Evolutionary conservation across 2,888 invertebrate genomes (phyloP).

Genomic region (Pecten maximus): DNA sequence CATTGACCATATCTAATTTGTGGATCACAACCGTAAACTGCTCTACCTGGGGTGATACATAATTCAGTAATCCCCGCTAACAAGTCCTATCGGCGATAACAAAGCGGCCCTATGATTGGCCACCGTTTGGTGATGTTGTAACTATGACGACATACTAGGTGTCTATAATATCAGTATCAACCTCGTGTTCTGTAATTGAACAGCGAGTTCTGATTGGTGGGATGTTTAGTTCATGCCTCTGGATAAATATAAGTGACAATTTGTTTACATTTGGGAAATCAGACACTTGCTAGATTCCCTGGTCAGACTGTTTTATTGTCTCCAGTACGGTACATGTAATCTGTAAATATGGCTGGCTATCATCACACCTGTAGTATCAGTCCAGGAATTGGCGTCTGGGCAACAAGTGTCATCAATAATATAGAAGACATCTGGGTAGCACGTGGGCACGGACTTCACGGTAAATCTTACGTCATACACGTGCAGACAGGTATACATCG

Average conservation of each 20-base stretch:
- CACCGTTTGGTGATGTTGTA: not conserved
- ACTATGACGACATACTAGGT: not conserved
- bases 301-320: not conserved
- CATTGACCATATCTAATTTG: no score
- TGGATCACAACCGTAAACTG: no score
- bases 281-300: not conserved
- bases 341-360: not conserved
- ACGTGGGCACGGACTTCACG: not conserved
- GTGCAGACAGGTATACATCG: not conserved
- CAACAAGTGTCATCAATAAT: not conserved
- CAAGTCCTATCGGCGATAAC: not conserved
- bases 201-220: not conserved
- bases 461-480: not conserved
- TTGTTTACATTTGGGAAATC: conserved; percentile 33
- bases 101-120: not conserved
- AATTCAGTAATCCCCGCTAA: not conserved
- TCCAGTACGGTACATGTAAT: not conserved
- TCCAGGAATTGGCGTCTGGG: not conserved
- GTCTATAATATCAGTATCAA: not conserved
- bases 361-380: not conserved
- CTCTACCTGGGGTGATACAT: not conserved
- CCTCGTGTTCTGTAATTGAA: not conserved
- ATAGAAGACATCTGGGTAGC: not conserved
- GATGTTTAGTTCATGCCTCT: conserved; percentile 2
- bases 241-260: not conserved